Evolutionary conservation across 2,113 vertebrate genomes (phyloP).

Genomic region (Acrocephalus kingi): DNA sequence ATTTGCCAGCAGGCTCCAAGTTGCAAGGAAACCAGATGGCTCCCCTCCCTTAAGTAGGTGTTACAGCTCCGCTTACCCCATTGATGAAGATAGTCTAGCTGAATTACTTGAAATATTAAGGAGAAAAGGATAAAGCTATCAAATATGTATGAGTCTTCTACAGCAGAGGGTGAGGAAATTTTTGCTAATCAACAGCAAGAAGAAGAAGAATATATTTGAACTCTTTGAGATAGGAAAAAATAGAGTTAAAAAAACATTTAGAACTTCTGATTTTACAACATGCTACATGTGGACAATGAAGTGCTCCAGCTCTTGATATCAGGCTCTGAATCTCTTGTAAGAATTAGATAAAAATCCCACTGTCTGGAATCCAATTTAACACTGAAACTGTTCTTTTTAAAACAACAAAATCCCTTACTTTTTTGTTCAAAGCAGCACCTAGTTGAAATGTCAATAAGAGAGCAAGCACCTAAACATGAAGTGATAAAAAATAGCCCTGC

Average conservation of each 20-base stretch:
- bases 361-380: neutral
- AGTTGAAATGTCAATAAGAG: neutral
- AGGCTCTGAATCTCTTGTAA: neutral
- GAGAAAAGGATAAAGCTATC: constrained; percentile 1
- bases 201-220: neutral
- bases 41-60: constrained; percentile 45
- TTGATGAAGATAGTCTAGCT: neutral
- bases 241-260: neutral
- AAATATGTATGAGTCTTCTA: neutral
- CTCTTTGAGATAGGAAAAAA: neutral
- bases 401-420: neutral
- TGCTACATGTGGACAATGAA: neutral
- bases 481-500: neutral
- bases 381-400: neutral
- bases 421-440: neutral
- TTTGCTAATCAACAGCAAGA: neutral
- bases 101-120: constrained; percentile 35
- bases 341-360: constrained; percentile 4
- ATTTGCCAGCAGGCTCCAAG: constrained; percentile 44
- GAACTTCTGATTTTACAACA: neutral
- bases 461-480: neutral
- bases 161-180: neutral
- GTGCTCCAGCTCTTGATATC: neutral
- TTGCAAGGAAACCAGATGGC: constrained; percentile 46
- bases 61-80: neutral